These are phyloP conservation scores for Xyrichtys novacula DNA, from an alignment of 2,797 vertebrate species.

Conservation along the genomic window DNA sequence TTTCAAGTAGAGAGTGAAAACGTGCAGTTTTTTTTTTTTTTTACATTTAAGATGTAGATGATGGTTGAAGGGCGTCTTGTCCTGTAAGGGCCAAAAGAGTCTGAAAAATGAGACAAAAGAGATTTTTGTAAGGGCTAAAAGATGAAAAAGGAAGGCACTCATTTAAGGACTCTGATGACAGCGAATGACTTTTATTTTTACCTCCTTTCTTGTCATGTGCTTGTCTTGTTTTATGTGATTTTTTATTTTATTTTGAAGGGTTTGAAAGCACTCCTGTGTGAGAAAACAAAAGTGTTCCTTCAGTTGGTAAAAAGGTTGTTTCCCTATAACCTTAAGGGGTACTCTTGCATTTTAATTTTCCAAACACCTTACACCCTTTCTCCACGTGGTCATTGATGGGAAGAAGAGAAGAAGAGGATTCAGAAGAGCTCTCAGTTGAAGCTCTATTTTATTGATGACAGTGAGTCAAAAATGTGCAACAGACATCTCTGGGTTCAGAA, in stretches of 20 bases:
- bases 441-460: too few species aligned
- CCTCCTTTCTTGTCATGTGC: slow-evolving; percentile 37
- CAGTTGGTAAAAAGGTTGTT: too few species aligned
- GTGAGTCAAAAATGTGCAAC: too few species aligned
- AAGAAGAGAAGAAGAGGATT: too few species aligned
- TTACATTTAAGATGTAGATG: slow-evolving; percentile 27
- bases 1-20: slow-evolving; percentile 26
- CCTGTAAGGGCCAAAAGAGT: slow-evolving; percentile 16
- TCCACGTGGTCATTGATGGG: too few species aligned
- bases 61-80: slow-evolving; percentile 16
- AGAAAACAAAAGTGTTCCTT: slow-evolving; percentile 52
- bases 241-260: slow-evolving; percentile 55
- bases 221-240: slow-evolving; percentile 41
- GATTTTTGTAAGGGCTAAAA: slow-evolving; percentile 9
- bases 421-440: too few species aligned
- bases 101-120: background rate
- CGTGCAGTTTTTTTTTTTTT: slow-evolving; percentile 19
- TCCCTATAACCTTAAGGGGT: too few species aligned
- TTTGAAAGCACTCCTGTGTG: slow-evolving; percentile 54
- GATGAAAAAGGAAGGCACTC: slow-evolving; percentile 11
- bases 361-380: too few species aligned
- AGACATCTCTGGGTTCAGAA: too few species aligned
- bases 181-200: slow-evolving; percentile 51
- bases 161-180: slow-evolving; percentile 40
- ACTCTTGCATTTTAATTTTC: too few species aligned